Base-by-base conservation (phyloP, 2,113 vertebrate genomes). In the Ictalurus punctatus region DNA sequence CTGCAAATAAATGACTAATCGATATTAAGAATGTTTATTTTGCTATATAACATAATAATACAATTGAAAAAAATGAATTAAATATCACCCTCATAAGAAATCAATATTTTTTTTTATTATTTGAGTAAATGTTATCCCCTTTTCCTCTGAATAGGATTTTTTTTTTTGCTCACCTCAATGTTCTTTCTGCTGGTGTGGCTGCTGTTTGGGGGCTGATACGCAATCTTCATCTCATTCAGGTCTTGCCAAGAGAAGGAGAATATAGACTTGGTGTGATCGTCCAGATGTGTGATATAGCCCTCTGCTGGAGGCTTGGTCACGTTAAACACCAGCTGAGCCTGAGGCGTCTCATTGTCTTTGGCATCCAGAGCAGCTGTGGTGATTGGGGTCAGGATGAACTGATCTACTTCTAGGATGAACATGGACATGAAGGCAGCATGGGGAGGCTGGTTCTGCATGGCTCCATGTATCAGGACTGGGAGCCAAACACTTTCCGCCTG, bases 121-220 rank as follows among this genome's bases (percentile, higher is more conserved):
- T 48, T 78, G 2, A 80, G 13, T 30, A n/a, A 54, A 54, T 80
- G 2, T 56, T 54, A 21, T 81, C n/a, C 54, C 25, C 44, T 67
- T 5, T 27, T 65, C 13, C 13, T 69, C 37, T 85, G 37, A 69
- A 83, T 52, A 9, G 10, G 48, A 48, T 48, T 48, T 8, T 52
- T 48, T 48, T 9, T 52, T 52, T 71, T 80, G 23, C 58, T 88
- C 76, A 96, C 97, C 96, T 97, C 95, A 84, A 92, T 95, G 94
- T 94, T 96, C 86, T 95, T 95, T 90, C 96, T 96, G 8, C 84
- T 92, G 8, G 90, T 76, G 69, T 91, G 92, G 93, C 96, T 95
- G 92, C 89, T 90, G 27, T 96, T 93, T 0, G 95, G 95, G 14
- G 96, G 95, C 94, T 97, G 96, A 93, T 96, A 97, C 65, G 95